Base-by-base conservation (phyloP, 2,113 vertebrate genomes). In the Xiphias gladius region DNA sequence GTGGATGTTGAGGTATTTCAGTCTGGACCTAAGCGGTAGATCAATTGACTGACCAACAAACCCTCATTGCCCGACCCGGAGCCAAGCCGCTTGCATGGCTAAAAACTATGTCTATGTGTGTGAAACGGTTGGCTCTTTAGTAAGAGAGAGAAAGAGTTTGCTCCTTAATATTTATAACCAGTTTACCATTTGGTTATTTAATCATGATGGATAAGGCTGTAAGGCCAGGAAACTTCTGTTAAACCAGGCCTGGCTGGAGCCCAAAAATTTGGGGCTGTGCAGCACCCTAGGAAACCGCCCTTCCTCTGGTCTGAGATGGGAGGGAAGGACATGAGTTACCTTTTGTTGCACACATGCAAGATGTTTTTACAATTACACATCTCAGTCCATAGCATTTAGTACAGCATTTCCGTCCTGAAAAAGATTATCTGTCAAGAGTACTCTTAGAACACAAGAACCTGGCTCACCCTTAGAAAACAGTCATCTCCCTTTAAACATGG, bases 391-490 rank as follows among this genome's bases (percentile, higher is more conserved):
- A 17, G 50, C 2, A 30, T 11, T 26, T 4, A 0, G 0, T 35
- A 28, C n/a, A 61, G 41, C 20, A 50, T 13, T 26, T 57, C 50
- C 46, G 35, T 63, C n/a, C 4, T 2, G 8, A 17, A 50, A 71
- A 48, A 28, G 17, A 32, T 14, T 4, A 62, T 71, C 41, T n/a
- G 32, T 66, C 10, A 1, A 26, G 5, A 67, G 22, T 12, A 17
- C 41, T 74, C 26, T 70, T 64, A 26, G 24, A 54, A 76, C 30
- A 11, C 0, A 43, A 22, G 70, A 46, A n/a, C 52, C 41, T 30
- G 46, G 58, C n/a, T 26, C 54, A 61, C 13, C 43, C 52, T 66
- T 12, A 54, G 68, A 65, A 59, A 55, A 58, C 22, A 59, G 39
- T 30, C 16, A 13, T 63, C 20, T 80, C 2, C 39, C 70, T 63